Evolutionary conservation across 2,888 invertebrate species (phyloP).

Genomic region (Andrena fulva): DNA sequence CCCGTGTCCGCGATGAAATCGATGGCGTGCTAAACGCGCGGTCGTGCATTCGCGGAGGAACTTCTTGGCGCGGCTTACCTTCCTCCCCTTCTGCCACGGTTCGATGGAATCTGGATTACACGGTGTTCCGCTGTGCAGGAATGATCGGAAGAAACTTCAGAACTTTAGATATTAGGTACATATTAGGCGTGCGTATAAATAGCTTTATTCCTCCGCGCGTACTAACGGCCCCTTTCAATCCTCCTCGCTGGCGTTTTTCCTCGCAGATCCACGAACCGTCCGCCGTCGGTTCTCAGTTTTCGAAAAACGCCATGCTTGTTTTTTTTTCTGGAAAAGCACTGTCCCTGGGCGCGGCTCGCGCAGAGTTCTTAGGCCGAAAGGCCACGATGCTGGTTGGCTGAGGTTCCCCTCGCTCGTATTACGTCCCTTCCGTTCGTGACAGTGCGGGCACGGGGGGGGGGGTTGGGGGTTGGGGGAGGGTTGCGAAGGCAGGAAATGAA

Average conservation of each 20-base stretch:
- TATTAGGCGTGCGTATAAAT: too few species aligned
- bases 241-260: neutral
- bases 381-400: slow-evolving; percentile 78
- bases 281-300: neutral
- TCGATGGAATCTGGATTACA: neutral
- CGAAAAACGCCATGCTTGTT: slow-evolving; percentile 10
- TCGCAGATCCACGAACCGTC: neutral
- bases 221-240: too few species aligned
- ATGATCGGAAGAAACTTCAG: too few species aligned
- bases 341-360: slow-evolving; percentile 56
- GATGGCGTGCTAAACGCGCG: slow-evolving; percentile 14
- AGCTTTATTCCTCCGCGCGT: too few species aligned
- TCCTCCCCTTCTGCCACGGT: neutral
- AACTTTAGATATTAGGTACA: too few species aligned
- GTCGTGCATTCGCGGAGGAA: slow-evolving; percentile 7
- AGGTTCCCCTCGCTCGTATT: slow-evolving; percentile 76
- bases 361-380: slow-evolving; percentile 64
- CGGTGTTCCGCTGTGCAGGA: neutral
- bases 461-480: slow-evolving; percentile 55
- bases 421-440: slow-evolving; percentile 79
- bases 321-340: slow-evolving; percentile 24
- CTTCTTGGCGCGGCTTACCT: neutral
- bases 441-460: slow-evolving; percentile 49
- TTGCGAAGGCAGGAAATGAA: slow-evolving; percentile 78
- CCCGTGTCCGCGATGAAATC: slow-evolving; percentile 28